These are phyloP conservation scores for Megaustenia siamemsis DNA, from an alignment of 2,888 invertebrate species.

Conservation along the genomic window DNA sequence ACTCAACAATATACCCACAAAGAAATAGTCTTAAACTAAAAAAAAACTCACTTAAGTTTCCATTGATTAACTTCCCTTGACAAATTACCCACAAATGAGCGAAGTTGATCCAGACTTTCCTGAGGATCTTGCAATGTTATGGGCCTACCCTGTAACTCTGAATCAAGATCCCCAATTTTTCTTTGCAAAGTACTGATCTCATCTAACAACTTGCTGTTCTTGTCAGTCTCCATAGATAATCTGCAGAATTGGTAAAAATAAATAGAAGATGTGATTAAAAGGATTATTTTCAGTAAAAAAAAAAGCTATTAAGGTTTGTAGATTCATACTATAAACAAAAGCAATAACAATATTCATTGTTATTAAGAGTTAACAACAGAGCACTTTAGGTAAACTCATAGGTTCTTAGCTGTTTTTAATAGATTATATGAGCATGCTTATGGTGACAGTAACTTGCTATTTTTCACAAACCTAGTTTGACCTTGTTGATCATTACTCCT, in stretches of 20 bases:
- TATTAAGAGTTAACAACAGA: not conserved
- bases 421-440: not conserved
- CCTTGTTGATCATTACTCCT: no score
- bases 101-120: slow-evolving; percentile 66
- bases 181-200: slow-evolving; percentile 68
- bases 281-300: no score
- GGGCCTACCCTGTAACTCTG: slow-evolving; percentile 64
- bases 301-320: not conserved
- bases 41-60: slow-evolving; percentile 68
- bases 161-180: slow-evolving; percentile 62
- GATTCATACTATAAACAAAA: not conserved
- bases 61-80: slow-evolving; percentile 71
- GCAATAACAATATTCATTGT: not conserved
- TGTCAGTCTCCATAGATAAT: slow-evolving; percentile 68
- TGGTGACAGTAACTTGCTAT: no score
- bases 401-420: no score
- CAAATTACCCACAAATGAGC: slow-evolving; percentile 68
- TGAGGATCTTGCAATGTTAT: slow-evolving; percentile 62
- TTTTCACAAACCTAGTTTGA: no score
- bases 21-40: not conserved
- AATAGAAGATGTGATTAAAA: no score
- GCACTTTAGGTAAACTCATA: no score
- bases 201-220: slow-evolving; percentile 67
- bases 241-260: slow-evolving; percentile 57
- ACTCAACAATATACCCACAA: not conserved